Base-by-base conservation (phyloP, 2,888 invertebrate species). In the Liopterus haemorrhoidalis region DNA sequence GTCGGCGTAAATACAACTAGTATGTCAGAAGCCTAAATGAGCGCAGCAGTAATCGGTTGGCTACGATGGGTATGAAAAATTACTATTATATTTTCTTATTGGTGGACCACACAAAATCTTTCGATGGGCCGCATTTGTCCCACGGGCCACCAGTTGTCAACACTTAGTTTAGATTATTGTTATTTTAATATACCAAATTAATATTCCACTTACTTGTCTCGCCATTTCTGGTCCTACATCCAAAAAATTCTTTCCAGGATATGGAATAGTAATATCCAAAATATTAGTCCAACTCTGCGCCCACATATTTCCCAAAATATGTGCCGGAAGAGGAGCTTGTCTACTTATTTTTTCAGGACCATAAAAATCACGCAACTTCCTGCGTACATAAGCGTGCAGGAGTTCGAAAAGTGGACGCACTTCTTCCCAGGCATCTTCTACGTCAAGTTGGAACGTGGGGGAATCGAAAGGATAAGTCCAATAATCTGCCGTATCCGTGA, bases 381-480 rank as follows among this genome's bases (percentile, higher is more conserved):
- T 77, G 19, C 94, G 76, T 0, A 93, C 85, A 66, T 93, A 95
- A 0, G 92, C 86, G 61, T 94, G 94, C 1, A 95, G 71, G 19
- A 87, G 77, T 52, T 88, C 84, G 63, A 94, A 94, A 0, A 95
- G 70, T 0, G 93, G 93, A 39, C 82, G 81, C 19, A 95, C 76
- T 68, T 82, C 82, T 60, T 84, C 81, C 88, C 89, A 91, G 30
- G 85, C 82, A 49, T 81, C 81, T 42, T 88, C 87, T 15, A 93
- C 69, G 55, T 91, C 89, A 47, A 81, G 72, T 40, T 82, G 77
- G 60, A 94, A 81, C 46, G 82, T 79, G 0, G 75, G 70, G 0
- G 84, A 81, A 58, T 91, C 90, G 61, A 90, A 95, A 0, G 84
- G 83, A 58, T 85, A 83, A 70, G 85, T 82, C 92, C 94, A 93